phyloP scores from a whole-genome alignment of 2,797 vertebrate species.

The Pipistrellus nathusii region DNA sequence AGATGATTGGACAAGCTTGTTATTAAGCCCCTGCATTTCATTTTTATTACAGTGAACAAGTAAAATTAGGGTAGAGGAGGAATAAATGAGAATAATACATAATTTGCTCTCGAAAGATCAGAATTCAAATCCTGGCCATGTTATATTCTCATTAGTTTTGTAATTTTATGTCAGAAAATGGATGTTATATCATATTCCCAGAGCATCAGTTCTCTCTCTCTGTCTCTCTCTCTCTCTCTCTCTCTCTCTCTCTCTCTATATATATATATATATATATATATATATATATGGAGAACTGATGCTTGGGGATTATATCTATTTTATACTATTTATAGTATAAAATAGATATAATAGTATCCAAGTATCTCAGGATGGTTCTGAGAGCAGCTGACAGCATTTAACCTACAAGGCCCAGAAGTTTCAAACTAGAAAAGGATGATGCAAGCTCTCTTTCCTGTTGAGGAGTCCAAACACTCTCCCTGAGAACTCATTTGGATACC shows the following conservation, averaged over 20 bases:
- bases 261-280: no score
- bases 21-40: constrained; percentile 18
- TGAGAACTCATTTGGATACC: constrained; percentile 34
- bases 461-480: not conserved
- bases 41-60: constrained; percentile 38
- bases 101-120: constrained; percentile 37
- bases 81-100: not conserved
- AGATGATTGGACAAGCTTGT: not conserved
- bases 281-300: no score
- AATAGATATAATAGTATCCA: not conserved
- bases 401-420: not conserved
- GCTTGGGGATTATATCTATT: no score
- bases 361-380: not conserved
- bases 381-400: constrained; percentile 52
- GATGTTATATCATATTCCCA: not conserved
- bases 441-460: constrained; percentile 13
- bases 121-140: constrained; percentile 31
- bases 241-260: no score
- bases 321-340: no score
- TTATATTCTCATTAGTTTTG: not conserved
- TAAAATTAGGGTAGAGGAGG: constrained; percentile 40
- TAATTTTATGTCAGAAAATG: constrained; percentile 39
- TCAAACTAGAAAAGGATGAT: not conserved
- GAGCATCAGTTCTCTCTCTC: not conserved
- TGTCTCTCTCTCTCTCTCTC: no score